These are phyloP conservation scores for Phyllotreta striolata DNA, from an alignment of 2,888 invertebrate genomes.

Conservation along the genomic window DNA sequence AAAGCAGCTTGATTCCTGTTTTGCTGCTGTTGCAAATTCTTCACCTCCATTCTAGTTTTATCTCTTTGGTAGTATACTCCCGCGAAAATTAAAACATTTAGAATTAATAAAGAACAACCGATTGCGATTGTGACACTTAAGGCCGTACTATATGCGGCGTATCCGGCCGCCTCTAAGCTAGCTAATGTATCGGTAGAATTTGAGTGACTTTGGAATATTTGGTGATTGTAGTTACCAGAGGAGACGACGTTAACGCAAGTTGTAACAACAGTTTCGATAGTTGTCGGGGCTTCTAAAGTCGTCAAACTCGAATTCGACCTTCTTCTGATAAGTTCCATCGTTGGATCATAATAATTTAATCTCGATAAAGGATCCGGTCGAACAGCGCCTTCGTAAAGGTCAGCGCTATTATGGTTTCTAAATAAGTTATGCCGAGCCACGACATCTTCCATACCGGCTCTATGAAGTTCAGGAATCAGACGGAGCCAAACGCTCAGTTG, in stretches of 20 bases:
- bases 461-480: conserved; percentile 88
- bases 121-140: conserved; percentile 82
- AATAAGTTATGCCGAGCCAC: conserved; percentile 88
- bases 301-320: conserved; percentile 67
- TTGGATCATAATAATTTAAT: conserved; percentile 69
- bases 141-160: conserved; percentile 78
- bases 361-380: conserved; percentile 83
- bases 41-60: conserved; percentile 81
- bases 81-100: conserved; percentile 85
- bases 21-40: conserved; percentile 79
- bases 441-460: conserved; percentile 89
- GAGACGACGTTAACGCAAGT: conserved; percentile 73
- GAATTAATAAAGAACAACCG: conserved; percentile 80
- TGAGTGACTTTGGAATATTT: conserved; percentile 65
- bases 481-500: conserved; percentile 95
- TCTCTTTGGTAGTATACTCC: conserved; percentile 85
- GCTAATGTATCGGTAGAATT: conserved; percentile 80
- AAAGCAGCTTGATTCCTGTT: conserved; percentile 71
- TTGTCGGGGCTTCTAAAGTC: conserved; percentile 71
- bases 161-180: conserved; percentile 80
- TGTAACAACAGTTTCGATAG: conserved; percentile 74
- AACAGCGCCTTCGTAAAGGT: conserved; percentile 88
- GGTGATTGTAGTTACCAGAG: conserved; percentile 62
- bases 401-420: conserved; percentile 86
- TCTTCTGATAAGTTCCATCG: conserved; percentile 69